A percentile compares a stretch with the other conserved stretches of the same genome.
phyloP scores from a whole-genome alignment of 1,140 invertebrate species.

The Drosophila kikkawai region DNA sequence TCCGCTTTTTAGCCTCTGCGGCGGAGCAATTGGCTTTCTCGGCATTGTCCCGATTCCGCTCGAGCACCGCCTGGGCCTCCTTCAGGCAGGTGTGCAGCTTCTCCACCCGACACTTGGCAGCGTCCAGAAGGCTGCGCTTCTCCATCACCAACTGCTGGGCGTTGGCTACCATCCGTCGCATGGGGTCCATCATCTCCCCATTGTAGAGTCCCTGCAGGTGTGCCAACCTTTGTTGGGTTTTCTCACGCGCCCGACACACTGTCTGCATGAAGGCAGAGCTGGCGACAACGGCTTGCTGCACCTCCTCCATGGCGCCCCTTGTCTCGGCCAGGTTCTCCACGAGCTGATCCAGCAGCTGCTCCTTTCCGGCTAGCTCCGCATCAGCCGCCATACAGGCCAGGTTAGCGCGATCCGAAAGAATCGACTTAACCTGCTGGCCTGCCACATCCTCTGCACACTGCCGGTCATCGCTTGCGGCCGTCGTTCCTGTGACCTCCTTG shows the following conservation, averaged over 20 bases:
- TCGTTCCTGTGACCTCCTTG: constrained; percentile 22
- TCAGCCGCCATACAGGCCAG: constrained; percentile 39
- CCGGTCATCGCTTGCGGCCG: constrained; percentile 10
- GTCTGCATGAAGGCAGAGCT: constrained; percentile 1
- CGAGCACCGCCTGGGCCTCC: constrained; percentile 17
- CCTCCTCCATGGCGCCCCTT: constrained; percentile 21
- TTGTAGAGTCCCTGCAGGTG: constrained; percentile 5
- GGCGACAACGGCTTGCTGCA: constrained; percentile 2
- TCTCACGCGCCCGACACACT: neutral
- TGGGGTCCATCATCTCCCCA: neutral
- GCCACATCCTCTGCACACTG: constrained; percentile 21
- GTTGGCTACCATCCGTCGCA: neutral
- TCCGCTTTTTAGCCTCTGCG: constrained; percentile 26
- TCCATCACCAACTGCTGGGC: constrained; percentile 3
- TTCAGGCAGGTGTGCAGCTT: constrained; percentile 5
- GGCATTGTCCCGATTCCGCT: constrained; percentile 18
- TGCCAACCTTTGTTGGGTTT: neutral
- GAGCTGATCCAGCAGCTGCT: constrained; percentile 37
- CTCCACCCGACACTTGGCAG: constrained; percentile 7
- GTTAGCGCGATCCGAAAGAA: constrained; percentile 30
- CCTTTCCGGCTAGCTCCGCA: constrained; percentile 27
- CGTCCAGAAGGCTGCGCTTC: constrained; percentile 10
- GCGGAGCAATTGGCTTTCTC: constrained; percentile 40
- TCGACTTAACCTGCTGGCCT: constrained; percentile 8
- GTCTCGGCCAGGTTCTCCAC: constrained; percentile 7